Conservation (phyloP, 2,113 vertebrate genomes). For the Charina bottae region DNA sequence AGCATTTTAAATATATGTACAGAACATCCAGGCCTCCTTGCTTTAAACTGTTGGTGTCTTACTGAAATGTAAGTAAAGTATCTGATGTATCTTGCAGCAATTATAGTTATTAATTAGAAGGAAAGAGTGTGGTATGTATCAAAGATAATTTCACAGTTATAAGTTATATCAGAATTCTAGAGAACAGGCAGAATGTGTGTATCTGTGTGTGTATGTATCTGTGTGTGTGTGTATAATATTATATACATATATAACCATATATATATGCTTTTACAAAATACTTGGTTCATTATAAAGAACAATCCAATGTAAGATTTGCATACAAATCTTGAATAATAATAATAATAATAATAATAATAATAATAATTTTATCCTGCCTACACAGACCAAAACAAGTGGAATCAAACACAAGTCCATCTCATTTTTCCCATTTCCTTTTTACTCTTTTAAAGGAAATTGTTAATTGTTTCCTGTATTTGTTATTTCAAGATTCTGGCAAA, state of each 20-base stretch:
- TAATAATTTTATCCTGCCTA: too few relatives aligned
- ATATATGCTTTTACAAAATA: too few relatives aligned
- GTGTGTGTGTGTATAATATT: too few relatives aligned
- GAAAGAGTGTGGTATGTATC: slow-evolving; percentile 44
- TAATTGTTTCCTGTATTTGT: slow-evolving; percentile 26
- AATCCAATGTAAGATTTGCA: too few relatives aligned
- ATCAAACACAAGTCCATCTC: neutral
- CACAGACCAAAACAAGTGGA: neutral
- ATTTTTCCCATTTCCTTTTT: slow-evolving; percentile 11
- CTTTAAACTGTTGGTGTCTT: slow-evolving; percentile 46
- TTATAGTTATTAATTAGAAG: slow-evolving; percentile 62
- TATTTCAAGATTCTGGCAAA: slow-evolving; percentile 21
- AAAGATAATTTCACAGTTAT: slow-evolving; percentile 52
- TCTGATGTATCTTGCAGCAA: slow-evolving; percentile 50
- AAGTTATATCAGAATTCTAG: slow-evolving; percentile 47
- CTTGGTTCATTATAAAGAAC: too few relatives aligned
- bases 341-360: too few relatives aligned
- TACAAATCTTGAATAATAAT: too few relatives aligned
- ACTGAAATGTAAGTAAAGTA: slow-evolving; percentile 55
- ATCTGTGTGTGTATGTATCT: too few relatives aligned
- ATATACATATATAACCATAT: too few relatives aligned
- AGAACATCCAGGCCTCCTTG: slow-evolving; percentile 48
- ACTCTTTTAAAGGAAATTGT: neutral
- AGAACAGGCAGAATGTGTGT: slow-evolving; percentile 3
- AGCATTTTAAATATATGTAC: slow-evolving; percentile 55